phyloP scores from a whole-genome alignment of 2,797 vertebrate genomes.

The Lindbergichthys nudifrons region DNA sequence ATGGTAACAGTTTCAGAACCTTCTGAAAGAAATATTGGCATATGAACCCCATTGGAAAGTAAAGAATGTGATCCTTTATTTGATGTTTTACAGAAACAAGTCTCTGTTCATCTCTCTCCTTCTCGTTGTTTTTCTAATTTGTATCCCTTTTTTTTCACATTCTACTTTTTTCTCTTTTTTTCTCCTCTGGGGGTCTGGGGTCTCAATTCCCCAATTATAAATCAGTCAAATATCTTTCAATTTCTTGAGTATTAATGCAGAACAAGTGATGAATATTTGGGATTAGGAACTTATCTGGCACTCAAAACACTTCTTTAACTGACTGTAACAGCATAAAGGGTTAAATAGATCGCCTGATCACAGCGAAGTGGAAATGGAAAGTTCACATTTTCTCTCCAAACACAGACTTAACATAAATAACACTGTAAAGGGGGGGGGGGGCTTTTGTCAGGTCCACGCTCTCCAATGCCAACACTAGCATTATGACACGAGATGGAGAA shows the following conservation, averaged over 20 bases:
- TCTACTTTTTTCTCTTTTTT: neutral
- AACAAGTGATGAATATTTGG: constrained; percentile 12
- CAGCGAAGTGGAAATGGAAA: constrained; percentile 14
- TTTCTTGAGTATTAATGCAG: neutral
- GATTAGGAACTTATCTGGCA: neutral
- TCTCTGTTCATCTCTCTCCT: neutral
- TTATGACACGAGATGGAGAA: neutral
- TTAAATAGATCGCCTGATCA: neutral
- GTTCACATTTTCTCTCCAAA: neutral
- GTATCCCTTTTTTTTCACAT: neutral
- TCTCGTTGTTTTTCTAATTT: neutral
- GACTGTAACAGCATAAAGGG: neutral
- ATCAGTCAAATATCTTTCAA: neutral
- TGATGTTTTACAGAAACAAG: neutral
- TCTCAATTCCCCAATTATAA: neutral
- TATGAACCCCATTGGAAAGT: too few relatives aligned
- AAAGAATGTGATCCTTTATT: neutral
- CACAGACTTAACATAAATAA: neutral
- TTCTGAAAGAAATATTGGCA: neutral
- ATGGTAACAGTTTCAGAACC: neutral
- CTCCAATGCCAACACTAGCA: neutral
- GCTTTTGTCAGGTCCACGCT: neutral
- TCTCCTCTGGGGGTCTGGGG: neutral
- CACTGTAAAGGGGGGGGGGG: neutral
- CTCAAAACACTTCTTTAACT: neutral